phyloP scores from a whole-genome alignment of 2,113 vertebrate species.

The Limanda limanda region DNA sequence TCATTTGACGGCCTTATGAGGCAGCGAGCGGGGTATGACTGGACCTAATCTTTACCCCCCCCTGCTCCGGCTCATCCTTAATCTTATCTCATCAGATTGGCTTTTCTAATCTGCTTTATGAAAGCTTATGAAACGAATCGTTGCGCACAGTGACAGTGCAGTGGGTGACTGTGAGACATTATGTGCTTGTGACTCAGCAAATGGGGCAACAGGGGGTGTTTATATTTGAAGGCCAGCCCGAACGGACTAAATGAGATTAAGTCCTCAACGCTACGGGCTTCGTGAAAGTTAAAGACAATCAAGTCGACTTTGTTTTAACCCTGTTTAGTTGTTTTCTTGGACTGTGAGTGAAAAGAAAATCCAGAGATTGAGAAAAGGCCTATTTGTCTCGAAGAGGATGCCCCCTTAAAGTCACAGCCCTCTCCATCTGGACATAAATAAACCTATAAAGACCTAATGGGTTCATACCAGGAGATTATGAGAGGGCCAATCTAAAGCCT shows the following conservation, averaged over 20 bases:
- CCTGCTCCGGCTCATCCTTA: constrained; percentile 34
- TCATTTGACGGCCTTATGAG: constrained; percentile 54
- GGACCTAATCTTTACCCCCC: constrained; percentile 52
- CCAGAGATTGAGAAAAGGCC: neutral
- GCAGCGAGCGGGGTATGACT: constrained; percentile 33
- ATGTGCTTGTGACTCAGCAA: constrained; percentile 71
- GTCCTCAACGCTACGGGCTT: constrained; percentile 16
- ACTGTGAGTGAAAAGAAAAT: neutral
- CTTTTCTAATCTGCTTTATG: constrained; percentile 76
- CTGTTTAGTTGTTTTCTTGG: constrained; percentile 22
- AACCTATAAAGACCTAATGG: constrained; percentile 57
- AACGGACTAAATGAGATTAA: constrained; percentile 54
- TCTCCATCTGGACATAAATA: constrained; percentile 46
- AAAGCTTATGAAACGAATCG: constrained; percentile 77
- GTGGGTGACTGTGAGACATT: constrained; percentile 37
- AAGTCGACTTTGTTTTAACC: constrained; percentile 15
- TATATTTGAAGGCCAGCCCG: constrained; percentile 25
- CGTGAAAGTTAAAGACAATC: constrained; percentile 1
- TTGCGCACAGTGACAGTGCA: constrained; percentile 65
- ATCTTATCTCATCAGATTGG: constrained; percentile 74
- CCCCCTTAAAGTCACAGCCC: constrained; percentile 2
- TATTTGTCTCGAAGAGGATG: constrained; percentile 10
- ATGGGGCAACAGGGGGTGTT: constrained; percentile 16
- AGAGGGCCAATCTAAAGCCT: constrained; percentile 58
- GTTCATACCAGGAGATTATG: constrained; percentile 38